phyloP scores from a whole-genome alignment of 2,888 invertebrate genomes.

The Phoronis australis region DNA sequence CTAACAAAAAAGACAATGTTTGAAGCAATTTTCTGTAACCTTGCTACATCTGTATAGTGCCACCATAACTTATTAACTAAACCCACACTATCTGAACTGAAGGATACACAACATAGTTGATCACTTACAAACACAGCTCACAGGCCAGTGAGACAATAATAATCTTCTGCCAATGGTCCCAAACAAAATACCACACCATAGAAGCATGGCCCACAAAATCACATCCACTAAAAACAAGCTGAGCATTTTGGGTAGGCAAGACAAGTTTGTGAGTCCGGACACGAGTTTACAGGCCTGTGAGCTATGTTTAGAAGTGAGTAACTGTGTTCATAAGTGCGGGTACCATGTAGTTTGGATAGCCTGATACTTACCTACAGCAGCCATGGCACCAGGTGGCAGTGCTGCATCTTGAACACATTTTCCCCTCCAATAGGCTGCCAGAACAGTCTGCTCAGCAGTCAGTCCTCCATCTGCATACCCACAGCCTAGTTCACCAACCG shows the following conservation, averaged over 20 bases:
- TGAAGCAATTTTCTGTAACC: too few species aligned
- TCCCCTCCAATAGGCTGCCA: slow-evolving; percentile 85
- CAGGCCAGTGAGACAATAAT: too few species aligned
- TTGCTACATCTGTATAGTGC: too few species aligned
- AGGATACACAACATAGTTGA: too few species aligned
- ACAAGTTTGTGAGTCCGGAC: background rate
- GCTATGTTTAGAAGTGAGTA: background rate
- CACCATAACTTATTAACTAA: too few species aligned
- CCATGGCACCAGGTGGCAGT: slow-evolving; percentile 50
- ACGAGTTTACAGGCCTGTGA: background rate
- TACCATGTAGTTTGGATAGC: background rate
- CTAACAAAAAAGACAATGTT: too few species aligned
- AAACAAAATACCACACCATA: too few species aligned
- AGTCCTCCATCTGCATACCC: slow-evolving; percentile 95
- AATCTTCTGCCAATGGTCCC: too few species aligned
- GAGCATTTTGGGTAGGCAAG: background rate
- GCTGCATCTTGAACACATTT: slow-evolving; percentile 45
- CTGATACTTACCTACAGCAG: slow-evolving; percentile 48
- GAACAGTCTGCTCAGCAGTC: slow-evolving; percentile 86
- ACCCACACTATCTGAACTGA: too few species aligned
- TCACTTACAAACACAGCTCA: too few species aligned
- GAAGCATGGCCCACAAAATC: too few species aligned
- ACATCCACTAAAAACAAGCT: background rate
- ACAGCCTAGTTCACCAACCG: slow-evolving; percentile 88
- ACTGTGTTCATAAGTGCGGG: background rate